Base-by-base conservation (phyloP, 2,797 vertebrate species). In the Perodicticus potto region DNA sequence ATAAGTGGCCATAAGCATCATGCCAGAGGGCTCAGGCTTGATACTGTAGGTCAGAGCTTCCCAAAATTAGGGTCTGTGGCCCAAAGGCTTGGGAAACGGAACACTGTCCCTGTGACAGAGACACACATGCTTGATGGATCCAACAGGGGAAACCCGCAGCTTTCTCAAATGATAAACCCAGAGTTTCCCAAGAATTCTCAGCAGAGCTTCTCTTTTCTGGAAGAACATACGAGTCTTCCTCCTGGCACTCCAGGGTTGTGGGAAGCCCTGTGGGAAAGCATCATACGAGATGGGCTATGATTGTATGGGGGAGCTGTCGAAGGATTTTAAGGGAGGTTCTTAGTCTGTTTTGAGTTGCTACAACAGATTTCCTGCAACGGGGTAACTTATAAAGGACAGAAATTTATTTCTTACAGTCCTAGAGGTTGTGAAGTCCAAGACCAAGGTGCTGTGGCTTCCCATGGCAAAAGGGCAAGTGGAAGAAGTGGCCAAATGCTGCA, bases 161-260 rank as follows among this genome's bases (percentile, higher is more conserved):
- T n/a, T 55, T 34, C 76, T 78, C n/a, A 14, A n/a, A 1, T 9
- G 27, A 14, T 74, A 59, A 53, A 34, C 34, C 53, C 53, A 20
- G 20, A 16, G 12, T 12, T 43, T 72, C 43, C 63, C 25, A 3
- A 25, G 67, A 69, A 13, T 7, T 55, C 11, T n/a, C 23, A 0
- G 2, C 17, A 16, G 55, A 55, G 7, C 27, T 7, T 55, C 2
- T 32, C 83, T 76, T 27, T n/a, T 20, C 81, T 17, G 43, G 67
- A 2, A 34, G 27, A 40, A 37, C 0, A 0, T 0, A 1, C 27
- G 0, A 2, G 27, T 4, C 3, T 61, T n/a, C n/a, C 61, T 16
- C 77, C 22, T 0, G 7, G 55, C 5, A n/a, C 13, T 0, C 23
- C 0, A 25, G 45, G 63, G 70, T 53, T 84, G 74, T 2, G 11